Evolutionary conservation across 2,113 vertebrate species (phyloP).

Genomic region (Poeciliopsis turrubarensis): DNA sequence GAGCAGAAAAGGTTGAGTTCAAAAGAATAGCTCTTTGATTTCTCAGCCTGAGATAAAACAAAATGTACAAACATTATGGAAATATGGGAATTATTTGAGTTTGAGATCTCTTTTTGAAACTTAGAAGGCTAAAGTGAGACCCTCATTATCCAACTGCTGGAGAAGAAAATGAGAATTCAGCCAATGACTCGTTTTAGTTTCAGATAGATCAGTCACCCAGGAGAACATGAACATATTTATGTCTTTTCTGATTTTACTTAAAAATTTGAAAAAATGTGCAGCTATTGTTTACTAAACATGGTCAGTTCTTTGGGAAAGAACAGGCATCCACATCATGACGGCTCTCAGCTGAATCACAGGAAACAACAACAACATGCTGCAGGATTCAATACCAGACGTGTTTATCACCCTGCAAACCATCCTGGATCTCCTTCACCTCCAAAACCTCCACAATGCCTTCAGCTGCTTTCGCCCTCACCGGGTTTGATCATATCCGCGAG

Average conservation of each 20-base stretch:
- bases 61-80: no score
- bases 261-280: no score
- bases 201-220: no score
- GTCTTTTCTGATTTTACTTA: no score
- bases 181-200: not conserved
- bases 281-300: not conserved
- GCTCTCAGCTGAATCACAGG: conserved; percentile 5
- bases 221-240: no score
- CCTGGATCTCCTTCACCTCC: conserved; percentile 27
- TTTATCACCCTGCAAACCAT: conserved; percentile 19
- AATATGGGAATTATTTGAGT: no score
- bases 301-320: not conserved
- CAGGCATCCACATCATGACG: not conserved
- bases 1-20: no score
- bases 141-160: not conserved
- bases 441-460: conserved; percentile 26
- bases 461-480: conserved; percentile 21
- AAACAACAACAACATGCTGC: conserved; percentile 9
- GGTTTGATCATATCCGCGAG: conserved; percentile 46
- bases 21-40: no score
- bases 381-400: conserved; percentile 23
- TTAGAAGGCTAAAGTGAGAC: no score
- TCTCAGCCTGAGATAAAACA: no score
- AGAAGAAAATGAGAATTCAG: not conserved
- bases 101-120: no score